phyloP scores from a whole-genome alignment of 2,113 vertebrate genomes.

The Zapus hudsonius region DNA sequence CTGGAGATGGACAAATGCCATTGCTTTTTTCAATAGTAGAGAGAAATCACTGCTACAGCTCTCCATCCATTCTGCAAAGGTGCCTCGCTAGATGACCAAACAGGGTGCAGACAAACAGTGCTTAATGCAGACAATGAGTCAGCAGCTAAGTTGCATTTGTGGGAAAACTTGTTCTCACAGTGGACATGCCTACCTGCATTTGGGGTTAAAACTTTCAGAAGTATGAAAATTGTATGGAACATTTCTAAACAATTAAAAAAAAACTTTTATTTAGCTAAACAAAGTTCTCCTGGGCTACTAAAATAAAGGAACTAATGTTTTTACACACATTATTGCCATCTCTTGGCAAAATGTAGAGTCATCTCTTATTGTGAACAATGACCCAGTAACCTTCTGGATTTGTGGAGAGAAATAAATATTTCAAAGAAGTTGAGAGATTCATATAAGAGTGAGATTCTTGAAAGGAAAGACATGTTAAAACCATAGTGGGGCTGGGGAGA shows the following conservation, averaged over 20 bases:
- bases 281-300: not conserved
- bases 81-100: conserved; percentile 7
- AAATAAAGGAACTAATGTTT: conserved; percentile 26
- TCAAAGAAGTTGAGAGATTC: not conserved
- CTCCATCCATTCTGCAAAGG: conserved; percentile 25
- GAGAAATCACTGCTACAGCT: not conserved
- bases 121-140: not conserved
- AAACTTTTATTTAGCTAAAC: not conserved
- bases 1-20: conserved; percentile 28
- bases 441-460: not conserved
- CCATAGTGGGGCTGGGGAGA: not conserved
- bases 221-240: not conserved
- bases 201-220: not conserved
- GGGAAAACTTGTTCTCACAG: not conserved
- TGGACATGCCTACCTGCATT: not conserved
- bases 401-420: not conserved
- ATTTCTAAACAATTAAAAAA: conserved; percentile 27
- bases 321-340: too few species aligned
- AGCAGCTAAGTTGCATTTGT: not conserved
- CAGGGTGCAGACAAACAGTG: conserved; percentile 13
- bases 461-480: not conserved
- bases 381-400: not conserved
- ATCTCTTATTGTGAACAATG: not conserved
- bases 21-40: conserved; percentile 34
- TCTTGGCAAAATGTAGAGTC: not conserved